Base-by-base conservation (phyloP, 2,797 vertebrate genomes). In the Euphonia xanthogaster region DNA sequence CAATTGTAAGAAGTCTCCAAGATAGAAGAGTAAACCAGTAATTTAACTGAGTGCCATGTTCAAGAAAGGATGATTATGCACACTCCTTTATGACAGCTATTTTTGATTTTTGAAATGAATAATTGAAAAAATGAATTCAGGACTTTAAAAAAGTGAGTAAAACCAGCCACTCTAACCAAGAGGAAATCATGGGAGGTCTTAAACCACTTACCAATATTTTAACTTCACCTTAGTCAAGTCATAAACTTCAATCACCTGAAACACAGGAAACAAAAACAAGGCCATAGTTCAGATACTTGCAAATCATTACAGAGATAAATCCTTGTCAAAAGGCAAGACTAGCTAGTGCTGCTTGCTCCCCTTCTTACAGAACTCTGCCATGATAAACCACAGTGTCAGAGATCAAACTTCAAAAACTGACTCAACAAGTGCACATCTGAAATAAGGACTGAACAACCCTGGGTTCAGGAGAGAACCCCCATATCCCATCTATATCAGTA, bases 191-290 rank as follows among this genome's bases (percentile, higher is more conserved):
- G 9, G 8, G 10, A 58, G 11, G 8, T 62, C 51, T 90, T 66
- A 70, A 70, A 82, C 85, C 85, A 98, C 99, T 99, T 97, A 99
- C 99, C 99, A 99, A 98, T 99, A 99, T 99, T 99, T 99, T 98
- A 99, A 98, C 97, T 99, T 99, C 96, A 99, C 99, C 98, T 99
- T 99, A 98, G 98, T 99, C 98, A 99, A 98, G 98, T 99, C 99
- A 96, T 99, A 99, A 94, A 99, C 99, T 99, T 99, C 99, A 97
- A 99, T 99, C 97, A 99, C 99, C 99, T 99, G 95, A 88, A 97
- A 98, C 39, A 93, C 24, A 93, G 33, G 31, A 96, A 77, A 87
- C 18, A 86, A 25, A 87, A 88, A 83, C 9, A 35, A 75, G 23
- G 71, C 20, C 37, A 45, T 2, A 45, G n/a, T 54, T 80, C 42